Evolutionary conservation across 2,888 invertebrate genomes (phyloP).

Genomic region (Mythimna impura): DNA sequence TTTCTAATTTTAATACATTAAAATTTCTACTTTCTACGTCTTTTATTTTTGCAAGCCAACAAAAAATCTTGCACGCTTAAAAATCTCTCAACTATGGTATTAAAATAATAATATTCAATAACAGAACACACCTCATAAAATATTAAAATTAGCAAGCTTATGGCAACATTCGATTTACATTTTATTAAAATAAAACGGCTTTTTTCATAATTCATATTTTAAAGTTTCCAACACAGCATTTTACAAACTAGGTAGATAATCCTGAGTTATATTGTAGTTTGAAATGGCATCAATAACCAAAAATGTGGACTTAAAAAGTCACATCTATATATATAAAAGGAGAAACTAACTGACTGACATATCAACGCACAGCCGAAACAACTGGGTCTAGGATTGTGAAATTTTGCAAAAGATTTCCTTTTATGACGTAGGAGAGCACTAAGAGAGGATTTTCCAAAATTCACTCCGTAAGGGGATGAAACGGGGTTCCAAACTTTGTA

Average conservation of each 20-base stretch:
- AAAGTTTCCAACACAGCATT: neutral
- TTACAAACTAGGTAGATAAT: neutral
- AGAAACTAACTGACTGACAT: too few relatives aligned
- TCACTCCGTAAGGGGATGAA: too few relatives aligned
- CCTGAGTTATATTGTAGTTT: neutral
- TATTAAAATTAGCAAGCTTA: conserved; percentile 7
- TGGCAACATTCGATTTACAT: conserved; percentile 1
- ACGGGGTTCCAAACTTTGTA: too few relatives aligned
- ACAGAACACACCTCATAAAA: conserved; percentile 11
- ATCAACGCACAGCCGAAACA: too few relatives aligned
- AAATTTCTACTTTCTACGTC: neutral
- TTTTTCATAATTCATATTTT: conserved; percentile 6
- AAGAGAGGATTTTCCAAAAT: too few relatives aligned
- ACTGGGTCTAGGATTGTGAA: too few relatives aligned
- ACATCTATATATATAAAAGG: too few relatives aligned
- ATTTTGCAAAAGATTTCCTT: too few relatives aligned
- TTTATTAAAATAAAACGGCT: neutral
- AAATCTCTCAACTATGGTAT: neutral
- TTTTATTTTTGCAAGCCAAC: too few relatives aligned
- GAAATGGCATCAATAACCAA: neutral
- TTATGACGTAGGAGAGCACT: too few relatives aligned
- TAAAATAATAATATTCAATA: neutral
- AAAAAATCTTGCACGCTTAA: neutral
- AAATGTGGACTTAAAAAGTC: neutral
- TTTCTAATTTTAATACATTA: neutral